Percentiles rank a stretch among this genome's conserved stretches.
These are phyloP conservation scores for Ichneumon xanthorius DNA, from an alignment of 2,888 invertebrate species.

Conservation along the genomic window DNA sequence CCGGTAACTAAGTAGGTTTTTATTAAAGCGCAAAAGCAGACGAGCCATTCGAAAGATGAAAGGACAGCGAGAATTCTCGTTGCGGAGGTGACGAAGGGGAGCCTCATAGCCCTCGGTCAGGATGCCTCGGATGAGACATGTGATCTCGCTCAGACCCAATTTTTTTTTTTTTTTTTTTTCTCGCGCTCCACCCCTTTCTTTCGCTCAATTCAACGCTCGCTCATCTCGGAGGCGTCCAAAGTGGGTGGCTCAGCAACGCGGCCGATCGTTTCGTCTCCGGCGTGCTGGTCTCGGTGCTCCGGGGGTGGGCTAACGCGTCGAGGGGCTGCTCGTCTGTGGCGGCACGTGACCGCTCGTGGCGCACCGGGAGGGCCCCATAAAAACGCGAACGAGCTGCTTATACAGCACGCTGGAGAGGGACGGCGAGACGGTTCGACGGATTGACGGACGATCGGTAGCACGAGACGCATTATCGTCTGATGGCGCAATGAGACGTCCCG, in stretches of 20 bases:
- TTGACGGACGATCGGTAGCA: slow-evolving; percentile 77
- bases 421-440: slow-evolving; percentile 69
- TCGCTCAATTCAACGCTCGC: slow-evolving; percentile 26
- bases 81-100: slow-evolving; percentile 79
- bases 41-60: slow-evolving; percentile 69
- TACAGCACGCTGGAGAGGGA: slow-evolving; percentile 48
- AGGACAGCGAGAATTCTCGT: slow-evolving; percentile 69
- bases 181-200: not conserved
- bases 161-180: slow-evolving; percentile 18
- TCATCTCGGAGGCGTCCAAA: slow-evolving; percentile 76
- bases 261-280: slow-evolving; percentile 53
- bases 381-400: slow-evolving; percentile 65
- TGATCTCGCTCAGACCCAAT: slow-evolving; percentile 47
- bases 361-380: slow-evolving; percentile 69
- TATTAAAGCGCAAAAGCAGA: slow-evolving; percentile 73
- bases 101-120: slow-evolving; percentile 64
- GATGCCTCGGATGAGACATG: slow-evolving; percentile 32
- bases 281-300: slow-evolving; percentile 69
- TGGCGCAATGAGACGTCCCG: slow-evolving; percentile 50
- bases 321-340: slow-evolving; percentile 50
- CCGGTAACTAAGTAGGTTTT: slow-evolving; percentile 77
- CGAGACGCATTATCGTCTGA: slow-evolving; percentile 77
- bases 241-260: slow-evolving; percentile 82
- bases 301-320: slow-evolving; percentile 70
- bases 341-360: slow-evolving; percentile 82